These are phyloP conservation scores for Drosophila multiciliata DNA, from an alignment of 2,888 invertebrate genomes.

Conservation along the genomic window DNA sequence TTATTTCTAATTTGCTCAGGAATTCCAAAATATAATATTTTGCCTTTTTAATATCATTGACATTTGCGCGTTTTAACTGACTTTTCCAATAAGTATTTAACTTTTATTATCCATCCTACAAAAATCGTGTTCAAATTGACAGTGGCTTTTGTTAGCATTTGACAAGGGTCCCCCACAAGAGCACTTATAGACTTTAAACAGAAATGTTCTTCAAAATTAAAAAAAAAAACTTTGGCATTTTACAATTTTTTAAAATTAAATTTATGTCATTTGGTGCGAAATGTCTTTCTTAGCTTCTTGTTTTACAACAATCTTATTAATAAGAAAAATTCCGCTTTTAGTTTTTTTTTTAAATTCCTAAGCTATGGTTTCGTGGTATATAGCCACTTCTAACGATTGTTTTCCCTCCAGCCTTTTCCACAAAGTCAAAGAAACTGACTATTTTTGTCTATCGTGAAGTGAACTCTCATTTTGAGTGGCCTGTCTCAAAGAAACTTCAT, in stretches of 20 bases:
- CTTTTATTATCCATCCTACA: not conserved
- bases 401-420: not conserved
- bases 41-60: conserved; percentile 12
- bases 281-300: not conserved
- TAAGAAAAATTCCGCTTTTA: not conserved
- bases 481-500: conserved; percentile 15
- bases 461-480: conserved; percentile 10
- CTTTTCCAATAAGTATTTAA: conserved; percentile 13
- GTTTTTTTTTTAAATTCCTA: no score
- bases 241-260: not conserved
- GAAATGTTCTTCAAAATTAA: conserved; percentile 2
- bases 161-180: conserved; percentile 51
- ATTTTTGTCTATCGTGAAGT: conserved; percentile 25
- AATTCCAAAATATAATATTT: conserved; percentile 15
- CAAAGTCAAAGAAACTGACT: conserved; percentile 36
- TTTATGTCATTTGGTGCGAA: not conserved
- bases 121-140: conserved; percentile 17
- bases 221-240: no score
- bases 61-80: conserved; percentile 11
- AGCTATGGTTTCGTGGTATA: not conserved
- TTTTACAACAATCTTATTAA: not conserved
- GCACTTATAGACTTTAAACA: conserved; percentile 14
- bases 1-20: conserved; percentile 17
- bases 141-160: conserved; percentile 27
- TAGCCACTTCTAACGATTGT: not conserved